phyloP scores from a whole-genome alignment of 2,888 invertebrate species.

The Megamerina dolium region DNA sequence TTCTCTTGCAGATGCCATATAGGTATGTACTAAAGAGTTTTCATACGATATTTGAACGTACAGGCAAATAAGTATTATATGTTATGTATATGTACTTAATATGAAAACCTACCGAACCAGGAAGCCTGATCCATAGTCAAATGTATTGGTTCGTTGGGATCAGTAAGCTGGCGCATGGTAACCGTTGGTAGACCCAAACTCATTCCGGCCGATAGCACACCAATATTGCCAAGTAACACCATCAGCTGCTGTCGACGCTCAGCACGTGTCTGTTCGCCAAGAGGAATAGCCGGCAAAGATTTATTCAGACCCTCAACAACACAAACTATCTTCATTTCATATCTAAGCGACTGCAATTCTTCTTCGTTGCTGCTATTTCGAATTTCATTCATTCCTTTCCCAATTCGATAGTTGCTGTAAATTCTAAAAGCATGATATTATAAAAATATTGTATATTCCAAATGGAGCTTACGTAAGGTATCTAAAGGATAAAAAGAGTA shows the following conservation, averaged over 20 bases:
- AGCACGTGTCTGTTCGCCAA: slow-evolving; percentile 41
- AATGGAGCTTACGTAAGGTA: too few relatives aligned
- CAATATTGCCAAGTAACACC: slow-evolving; percentile 44
- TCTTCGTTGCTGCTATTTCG: slow-evolving; percentile 6
- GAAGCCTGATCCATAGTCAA: slow-evolving; percentile 37
- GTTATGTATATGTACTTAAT: too few relatives aligned
- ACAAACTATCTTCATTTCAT: too few relatives aligned
- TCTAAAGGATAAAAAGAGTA: too few relatives aligned
- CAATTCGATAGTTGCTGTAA: too few relatives aligned
- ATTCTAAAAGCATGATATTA: neutral
- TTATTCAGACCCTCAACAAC: slow-evolving; percentile 30
- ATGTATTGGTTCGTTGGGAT: slow-evolving; percentile 30
- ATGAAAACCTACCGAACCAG: slow-evolving; percentile 41
- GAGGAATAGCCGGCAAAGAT: slow-evolving; percentile 25
- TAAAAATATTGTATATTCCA: too few relatives aligned
- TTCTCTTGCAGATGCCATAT: too few relatives aligned
- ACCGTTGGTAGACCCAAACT: slow-evolving; percentile 44
- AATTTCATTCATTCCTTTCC: neutral
- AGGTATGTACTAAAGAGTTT: too few relatives aligned
- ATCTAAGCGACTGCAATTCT: slow-evolving; percentile 12
- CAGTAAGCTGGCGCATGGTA: slow-evolving; percentile 34
- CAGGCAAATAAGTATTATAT: too few relatives aligned
- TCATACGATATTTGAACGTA: too few relatives aligned
- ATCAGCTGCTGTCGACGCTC: slow-evolving; percentile 41
- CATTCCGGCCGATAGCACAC: slow-evolving; percentile 43